Conservation (phyloP, 1,140 invertebrate species). For the Notospermus geniculatus region DNA sequence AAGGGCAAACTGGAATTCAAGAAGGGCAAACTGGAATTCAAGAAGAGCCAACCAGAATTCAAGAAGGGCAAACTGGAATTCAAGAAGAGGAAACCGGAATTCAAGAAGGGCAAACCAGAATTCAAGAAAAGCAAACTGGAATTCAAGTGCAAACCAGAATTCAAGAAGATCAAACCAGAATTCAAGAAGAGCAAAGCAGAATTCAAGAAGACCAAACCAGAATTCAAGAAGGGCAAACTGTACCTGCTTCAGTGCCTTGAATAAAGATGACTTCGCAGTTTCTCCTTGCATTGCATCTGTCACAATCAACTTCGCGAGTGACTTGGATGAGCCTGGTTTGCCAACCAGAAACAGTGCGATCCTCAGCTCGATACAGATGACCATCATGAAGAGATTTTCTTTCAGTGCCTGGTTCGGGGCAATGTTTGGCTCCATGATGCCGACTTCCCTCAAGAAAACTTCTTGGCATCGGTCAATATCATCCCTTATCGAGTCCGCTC, state of each 20-base stretch:
- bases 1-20: too few species aligned
- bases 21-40: too few species aligned
- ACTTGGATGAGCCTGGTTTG: slow-evolving; percentile 46
- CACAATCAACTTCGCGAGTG: slow-evolving; percentile 37
- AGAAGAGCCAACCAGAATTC: too few species aligned
- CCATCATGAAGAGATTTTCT: slow-evolving; percentile 44
- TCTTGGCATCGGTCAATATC: slow-evolving; percentile 26
- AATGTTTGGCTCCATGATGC: slow-evolving; percentile 22
- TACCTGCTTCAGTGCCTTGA: slow-evolving; percentile 32
- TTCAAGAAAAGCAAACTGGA: too few species aligned
- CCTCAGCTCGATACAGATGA: slow-evolving; percentile 37
- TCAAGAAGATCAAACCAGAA: too few species aligned
- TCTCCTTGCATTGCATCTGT: slow-evolving; percentile 35
- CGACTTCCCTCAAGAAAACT: slow-evolving; percentile 26
- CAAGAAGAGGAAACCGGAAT: too few species aligned
- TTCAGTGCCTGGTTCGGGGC: slow-evolving; percentile 35
- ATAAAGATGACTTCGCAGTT: slow-evolving; percentile 29
- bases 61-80: too few species aligned
- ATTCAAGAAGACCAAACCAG: too few species aligned
- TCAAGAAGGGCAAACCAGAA: too few species aligned
- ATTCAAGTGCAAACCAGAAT: background rate
- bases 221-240: background rate
- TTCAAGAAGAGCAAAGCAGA: too few species aligned
- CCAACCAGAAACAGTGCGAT: slow-evolving; percentile 45
- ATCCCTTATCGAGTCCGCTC: slow-evolving; percentile 12